These are phyloP conservation scores for mouse (Mus musculus) DNA, from an alignment of 2,113 vertebrate genomes.

Conservation along the genomic window DNA sequence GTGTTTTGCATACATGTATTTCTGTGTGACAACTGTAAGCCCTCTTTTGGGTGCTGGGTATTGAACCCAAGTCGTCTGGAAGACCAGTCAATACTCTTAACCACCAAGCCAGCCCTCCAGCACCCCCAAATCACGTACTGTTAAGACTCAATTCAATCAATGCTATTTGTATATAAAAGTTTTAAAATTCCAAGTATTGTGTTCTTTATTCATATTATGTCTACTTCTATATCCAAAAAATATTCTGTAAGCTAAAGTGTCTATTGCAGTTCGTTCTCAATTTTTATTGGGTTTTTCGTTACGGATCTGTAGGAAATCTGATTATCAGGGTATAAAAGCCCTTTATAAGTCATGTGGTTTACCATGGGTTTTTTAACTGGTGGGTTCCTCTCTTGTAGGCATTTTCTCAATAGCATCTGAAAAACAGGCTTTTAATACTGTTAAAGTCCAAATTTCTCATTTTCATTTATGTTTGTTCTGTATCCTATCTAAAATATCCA, in stretches of 20 bases:
- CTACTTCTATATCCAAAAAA: not conserved
- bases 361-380: not conserved
- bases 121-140: not conserved
- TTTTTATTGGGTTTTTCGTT: not conserved
- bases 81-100: not conserved
- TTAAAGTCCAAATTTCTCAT: not conserved
- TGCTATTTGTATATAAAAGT: not conserved
- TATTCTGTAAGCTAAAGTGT: not conserved
- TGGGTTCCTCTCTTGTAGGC: not conserved
- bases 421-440: not conserved
- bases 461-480: not conserved
- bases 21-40: not conserved
- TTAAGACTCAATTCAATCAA: not conserved
- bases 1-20: not conserved
- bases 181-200: not conserved
- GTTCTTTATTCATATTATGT: not conserved
- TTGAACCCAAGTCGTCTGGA: not conserved
- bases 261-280: not conserved
- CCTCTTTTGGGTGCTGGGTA: not conserved
- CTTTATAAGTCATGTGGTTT: not conserved
- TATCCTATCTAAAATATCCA: not conserved
- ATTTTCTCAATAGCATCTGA: slow-evolving; percentile 9
- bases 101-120: not conserved
- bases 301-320: not conserved
- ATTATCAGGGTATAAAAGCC: not conserved